Evolutionary conservation across 1,140 invertebrate genomes (phyloP), one percentile per base, ranked within the genome.

Genomic region (Mactra quadrangularis): DNA sequence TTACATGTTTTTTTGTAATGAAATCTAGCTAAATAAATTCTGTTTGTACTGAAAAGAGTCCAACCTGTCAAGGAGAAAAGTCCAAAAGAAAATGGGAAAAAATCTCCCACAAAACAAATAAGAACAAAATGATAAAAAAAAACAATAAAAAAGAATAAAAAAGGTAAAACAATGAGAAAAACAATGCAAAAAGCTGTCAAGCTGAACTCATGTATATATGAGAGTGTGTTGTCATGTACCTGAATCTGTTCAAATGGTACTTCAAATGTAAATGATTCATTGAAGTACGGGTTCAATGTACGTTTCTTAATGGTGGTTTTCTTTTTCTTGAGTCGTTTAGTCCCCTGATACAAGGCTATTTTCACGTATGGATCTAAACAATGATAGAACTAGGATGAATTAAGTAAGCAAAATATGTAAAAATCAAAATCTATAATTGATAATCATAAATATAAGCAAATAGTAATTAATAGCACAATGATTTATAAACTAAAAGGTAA

Each of bases 161-260:
- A n/a, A 64, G 25, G 33, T 50, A 62, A 66, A 52, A 45, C 33
- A 60, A 22, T 50, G 62, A 27, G 50, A 52, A 55, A 57, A 55
- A 57, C 25, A 27, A 45, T 64, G 41, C 74, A 7, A 19, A 50
- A 64, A 47, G 11, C 27, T 35, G 33, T 52, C n/a, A 41, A 68
- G 59, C 22, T 31, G 55, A 60, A 76, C 55, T 60, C 41, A 76
- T 59, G 27, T 52, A 47, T n/a, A 45, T 52, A 47, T n/a, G n/a
- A 15, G 38, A 47, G 64, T 68, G 64, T 68, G 64, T 50, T 68
- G 25, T 27, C 41, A 60, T 62, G 82, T 89, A 97, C 96, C 90
- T 97, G 96, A 53, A 98, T 95, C 90, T 97, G 96, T 64, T 96
- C 95, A 81, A 93, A 93, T 27, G 94, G 94, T 52, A 95, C 93